Base-by-base conservation (phyloP, 2,888 invertebrate species). In the Melanostoma mellinum region DNA sequence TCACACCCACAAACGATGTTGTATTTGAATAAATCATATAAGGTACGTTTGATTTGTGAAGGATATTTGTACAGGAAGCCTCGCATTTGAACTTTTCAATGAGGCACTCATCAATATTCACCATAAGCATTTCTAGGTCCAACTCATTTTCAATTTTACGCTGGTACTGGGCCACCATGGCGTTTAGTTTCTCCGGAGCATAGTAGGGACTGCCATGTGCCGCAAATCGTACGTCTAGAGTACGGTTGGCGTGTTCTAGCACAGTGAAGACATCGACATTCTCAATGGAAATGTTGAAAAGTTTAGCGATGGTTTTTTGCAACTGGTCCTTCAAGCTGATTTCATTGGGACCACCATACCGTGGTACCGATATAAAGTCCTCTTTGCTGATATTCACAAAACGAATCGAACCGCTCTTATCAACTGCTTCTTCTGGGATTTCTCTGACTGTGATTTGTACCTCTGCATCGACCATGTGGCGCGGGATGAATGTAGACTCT, bases 241-340 rank as follows among this genome's bases (percentile, higher is more conserved):
- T 93, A 0, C 93, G 93, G 8, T 90, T 88, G 76, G 92, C 92
- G 81, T 93, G 93, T 87, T 95, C 94, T 38, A 97, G 93, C 1
- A 99, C 96, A 0, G 98, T 98, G 89, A 99, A 98, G 0, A 99
- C 95, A 89, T 98, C 98, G 0, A 99, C 96, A 89, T 98, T 97
- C 58, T 95, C 94, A 74, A 94, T 89, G 0, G 96, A 95, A 0
- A 95, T 95, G 88, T 96, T 96, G 87, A 98, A 93, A 60, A 96
- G 93, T 81, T 93, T 92, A 0, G 97, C 93, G 67, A 97, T 89
- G 60, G 93, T 91, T 36, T 92, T 90, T 81, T 93, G 93, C 9
- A 93, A 86, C 4, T 88, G 89, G 87, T 91, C 91, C 80, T 91
- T 91, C 0, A 90, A 75, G 8, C 91, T 91, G 2, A 89, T 86